These are phyloP conservation scores for Cerastis leucographa DNA, from an alignment of 2,888 invertebrate species.

Conservation along the genomic window DNA sequence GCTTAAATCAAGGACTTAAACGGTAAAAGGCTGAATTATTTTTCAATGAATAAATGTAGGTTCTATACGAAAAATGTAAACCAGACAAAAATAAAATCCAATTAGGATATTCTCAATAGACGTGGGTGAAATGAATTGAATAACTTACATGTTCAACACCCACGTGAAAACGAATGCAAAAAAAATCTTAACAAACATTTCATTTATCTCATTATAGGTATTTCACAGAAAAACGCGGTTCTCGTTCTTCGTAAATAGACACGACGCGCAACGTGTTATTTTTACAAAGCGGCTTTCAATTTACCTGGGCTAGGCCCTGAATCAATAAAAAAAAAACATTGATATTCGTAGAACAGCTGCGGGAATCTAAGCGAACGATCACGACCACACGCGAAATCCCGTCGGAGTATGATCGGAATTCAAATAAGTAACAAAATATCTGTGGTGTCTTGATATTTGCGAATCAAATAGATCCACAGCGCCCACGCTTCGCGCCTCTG, in stretches of 20 bases:
- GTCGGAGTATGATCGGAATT: slow-evolving; percentile 63
- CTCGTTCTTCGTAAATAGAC: slow-evolving; percentile 21
- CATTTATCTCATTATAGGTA: slow-evolving; percentile 33
- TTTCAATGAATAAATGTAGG: background rate
- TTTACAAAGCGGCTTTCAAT: slow-evolving; percentile 52
- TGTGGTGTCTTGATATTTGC: slow-evolving; percentile 54
- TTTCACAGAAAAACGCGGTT: slow-evolving; percentile 30
- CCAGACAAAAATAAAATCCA: slow-evolving; percentile 34
- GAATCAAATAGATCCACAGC: slow-evolving; percentile 54
- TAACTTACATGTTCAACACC: slow-evolving; percentile 15
- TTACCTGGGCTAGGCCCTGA: slow-evolving; percentile 22
- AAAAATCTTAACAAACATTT: slow-evolving; percentile 23
- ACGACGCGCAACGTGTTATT: slow-evolving; percentile 33
- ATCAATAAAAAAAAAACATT: slow-evolving; percentile 42
- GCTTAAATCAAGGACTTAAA: background rate
- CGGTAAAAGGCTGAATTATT: background rate
- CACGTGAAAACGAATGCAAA: slow-evolving; percentile 25
- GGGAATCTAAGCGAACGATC: slow-evolving; percentile 52
- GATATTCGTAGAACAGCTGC: slow-evolving; percentile 46
- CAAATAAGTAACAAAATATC: slow-evolving; percentile 66
- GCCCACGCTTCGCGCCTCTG: slow-evolving; percentile 39
- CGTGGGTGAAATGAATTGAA: slow-evolving; percentile 40
- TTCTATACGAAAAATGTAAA: slow-evolving; percentile 18
- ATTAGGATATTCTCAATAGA: slow-evolving; percentile 15
- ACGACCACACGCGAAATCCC: slow-evolving; percentile 48